Conservation (phyloP, 2,113 vertebrate genomes). For the Actenoides hombroni region DNA sequence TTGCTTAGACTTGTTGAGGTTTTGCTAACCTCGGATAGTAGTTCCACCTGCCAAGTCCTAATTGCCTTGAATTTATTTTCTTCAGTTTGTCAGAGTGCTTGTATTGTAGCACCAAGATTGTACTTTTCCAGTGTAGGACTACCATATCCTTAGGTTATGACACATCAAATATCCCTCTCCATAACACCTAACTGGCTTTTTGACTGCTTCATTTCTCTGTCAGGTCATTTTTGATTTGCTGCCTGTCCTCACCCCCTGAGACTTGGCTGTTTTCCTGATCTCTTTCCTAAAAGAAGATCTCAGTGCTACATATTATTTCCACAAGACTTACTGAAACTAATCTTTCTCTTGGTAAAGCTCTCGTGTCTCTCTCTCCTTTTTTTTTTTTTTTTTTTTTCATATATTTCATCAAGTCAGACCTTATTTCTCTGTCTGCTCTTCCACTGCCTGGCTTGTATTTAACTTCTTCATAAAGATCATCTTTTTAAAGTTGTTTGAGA, state of each 20-base stretch:
- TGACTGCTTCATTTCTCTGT: not conserved
- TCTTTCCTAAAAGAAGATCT: not conserved
- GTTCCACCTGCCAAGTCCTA: not conserved
- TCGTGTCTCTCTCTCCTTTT: not conserved
- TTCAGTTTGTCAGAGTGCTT: not conserved
- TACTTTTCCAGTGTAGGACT: not conserved
- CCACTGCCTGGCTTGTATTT: slow-evolving; percentile 28
- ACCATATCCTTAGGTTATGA: not conserved
- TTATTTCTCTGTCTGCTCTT: slow-evolving; percentile 30
- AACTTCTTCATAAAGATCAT: slow-evolving; percentile 5
- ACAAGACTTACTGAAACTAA: not conserved
- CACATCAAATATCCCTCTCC: not conserved
- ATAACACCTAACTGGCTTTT: not conserved
- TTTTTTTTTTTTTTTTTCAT: not conserved
- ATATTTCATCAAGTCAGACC: not conserved
- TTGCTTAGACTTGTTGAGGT: slow-evolving; percentile 10
- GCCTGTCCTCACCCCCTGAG: not conserved
- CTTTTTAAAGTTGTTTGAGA: slow-evolving; percentile 48
- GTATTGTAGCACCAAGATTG: not conserved
- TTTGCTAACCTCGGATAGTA: slow-evolving; percentile 27
- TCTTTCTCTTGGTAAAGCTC: slow-evolving; percentile 23
- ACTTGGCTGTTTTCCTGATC: not conserved
- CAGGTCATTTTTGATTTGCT: not conserved
- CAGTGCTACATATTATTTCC: not conserved
- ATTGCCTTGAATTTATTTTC: not conserved